Conservation (phyloP, 2,113 vertebrate genomes). For the Aptenodytes forsteri region DNA sequence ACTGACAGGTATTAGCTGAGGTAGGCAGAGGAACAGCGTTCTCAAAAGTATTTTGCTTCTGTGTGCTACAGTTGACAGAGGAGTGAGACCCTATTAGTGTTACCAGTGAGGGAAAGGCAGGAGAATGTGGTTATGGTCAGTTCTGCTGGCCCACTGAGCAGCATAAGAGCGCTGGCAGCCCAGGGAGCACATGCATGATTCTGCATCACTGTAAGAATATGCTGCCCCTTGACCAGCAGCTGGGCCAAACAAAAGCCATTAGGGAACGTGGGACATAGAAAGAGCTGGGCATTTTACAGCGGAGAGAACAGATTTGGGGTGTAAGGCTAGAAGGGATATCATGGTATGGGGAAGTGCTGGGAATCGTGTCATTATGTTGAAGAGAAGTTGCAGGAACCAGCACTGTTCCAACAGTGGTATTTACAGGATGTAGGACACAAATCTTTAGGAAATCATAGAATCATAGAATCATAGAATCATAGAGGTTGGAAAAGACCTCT, state of each 20-base stretch:
- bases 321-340: neutral
- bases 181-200: neutral
- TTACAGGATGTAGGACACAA: neutral
- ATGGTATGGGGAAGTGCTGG: neutral
- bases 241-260: neutral
- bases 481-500: too few relatives aligned
- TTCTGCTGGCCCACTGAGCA: neutral
- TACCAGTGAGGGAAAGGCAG: neutral
- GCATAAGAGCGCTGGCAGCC: neutral
- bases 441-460: neutral
- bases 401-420: neutral
- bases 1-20: neutral
- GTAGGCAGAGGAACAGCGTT: neutral
- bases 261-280: neutral
- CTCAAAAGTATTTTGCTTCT: neutral
- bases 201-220: neutral
- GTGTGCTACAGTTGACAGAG: neutral
- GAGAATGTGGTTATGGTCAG: neutral
- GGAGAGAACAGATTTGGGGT: neutral
- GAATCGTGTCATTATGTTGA: rapidly evolving
- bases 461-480: too few relatives aligned
- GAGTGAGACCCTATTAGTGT: neutral
- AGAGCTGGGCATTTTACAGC: neutral
- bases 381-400: neutral
- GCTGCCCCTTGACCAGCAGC: neutral